Evolutionary conservation across 2,797 vertebrate genomes (phyloP).

Genomic region (Smutsia gigantea): DNA sequence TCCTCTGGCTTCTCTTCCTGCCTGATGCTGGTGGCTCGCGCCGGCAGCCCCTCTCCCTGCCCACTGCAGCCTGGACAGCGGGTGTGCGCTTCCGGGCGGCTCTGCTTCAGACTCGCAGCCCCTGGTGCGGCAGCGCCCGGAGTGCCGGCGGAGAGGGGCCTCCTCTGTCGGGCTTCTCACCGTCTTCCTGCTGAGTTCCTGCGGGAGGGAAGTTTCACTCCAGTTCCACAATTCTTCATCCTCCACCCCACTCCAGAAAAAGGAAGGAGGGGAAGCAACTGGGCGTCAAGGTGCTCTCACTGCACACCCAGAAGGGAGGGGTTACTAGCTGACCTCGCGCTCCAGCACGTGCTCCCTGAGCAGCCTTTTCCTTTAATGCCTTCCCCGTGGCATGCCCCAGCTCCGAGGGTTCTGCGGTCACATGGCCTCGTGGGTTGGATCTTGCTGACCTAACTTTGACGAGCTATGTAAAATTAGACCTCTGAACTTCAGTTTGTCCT

Average conservation of each 20-base stretch:
- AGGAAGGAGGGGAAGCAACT: background rate
- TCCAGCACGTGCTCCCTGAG: background rate
- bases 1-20: background rate
- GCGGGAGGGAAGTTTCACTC: constrained; percentile 15
- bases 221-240: background rate
- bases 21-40: background rate
- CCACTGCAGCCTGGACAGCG: background rate
- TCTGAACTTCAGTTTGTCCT: background rate
- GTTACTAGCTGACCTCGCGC: background rate
- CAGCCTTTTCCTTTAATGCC: background rate
- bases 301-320: background rate
- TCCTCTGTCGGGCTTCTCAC: background rate
- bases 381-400: background rate
- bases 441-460: background rate
- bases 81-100: background rate
- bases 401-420: background rate
- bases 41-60: background rate
- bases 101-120: constrained; percentile 9
- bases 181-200: background rate
- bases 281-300: background rate
- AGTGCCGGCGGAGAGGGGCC: no score
- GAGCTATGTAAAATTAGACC: background rate
- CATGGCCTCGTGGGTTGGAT: background rate
- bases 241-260: background rate
- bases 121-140: background rate